Conservation (phyloP, 2,113 vertebrate species). For the Scomber japonicus region DNA sequence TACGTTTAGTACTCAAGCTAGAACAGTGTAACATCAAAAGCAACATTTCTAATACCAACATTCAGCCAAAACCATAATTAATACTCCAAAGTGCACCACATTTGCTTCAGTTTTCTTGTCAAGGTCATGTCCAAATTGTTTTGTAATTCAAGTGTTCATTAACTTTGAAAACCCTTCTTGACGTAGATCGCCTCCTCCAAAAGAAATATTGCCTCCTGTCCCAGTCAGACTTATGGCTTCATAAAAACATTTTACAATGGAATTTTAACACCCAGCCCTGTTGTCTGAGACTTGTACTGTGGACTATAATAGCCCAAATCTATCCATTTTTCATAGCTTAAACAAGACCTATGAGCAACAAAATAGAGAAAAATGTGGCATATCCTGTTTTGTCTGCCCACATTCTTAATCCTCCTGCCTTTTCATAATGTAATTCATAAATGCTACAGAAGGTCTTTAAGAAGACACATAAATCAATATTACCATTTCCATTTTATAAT, state of each 20-base stretch:
- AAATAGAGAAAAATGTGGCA: slow-evolving; percentile 27
- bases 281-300: slow-evolving; percentile 43
- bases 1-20: neutral
- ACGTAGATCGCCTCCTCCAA: slow-evolving; percentile 59
- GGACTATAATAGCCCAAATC: slow-evolving; percentile 23
- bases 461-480: slow-evolving; percentile 61
- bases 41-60: neutral
- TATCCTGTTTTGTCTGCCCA: slow-evolving; percentile 20
- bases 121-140: slow-evolving; percentile 55
- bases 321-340: slow-evolving; percentile 44
- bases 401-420: slow-evolving; percentile 1
- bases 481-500: slow-evolving; percentile 44
- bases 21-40: slow-evolving; percentile 10
- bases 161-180: slow-evolving; percentile 68
- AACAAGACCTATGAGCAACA: slow-evolving; percentile 42
- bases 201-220: slow-evolving; percentile 71
- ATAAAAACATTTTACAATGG: slow-evolving; percentile 77
- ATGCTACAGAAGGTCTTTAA: slow-evolving; percentile 42
- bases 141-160: slow-evolving; percentile 71
- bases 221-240: slow-evolving; percentile 75
- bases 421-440: slow-evolving; percentile 59
- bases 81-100: slow-evolving; percentile 4
- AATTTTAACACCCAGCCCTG: slow-evolving; percentile 62
- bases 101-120: slow-evolving; percentile 47
- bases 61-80: slow-evolving; percentile 22